Percentiles rank a stretch among this genome's conserved stretches.
Evolutionary conservation across 2,113 vertebrate genomes (phyloP).

Genomic region (zebrafish (Danio rerio)): DNA sequence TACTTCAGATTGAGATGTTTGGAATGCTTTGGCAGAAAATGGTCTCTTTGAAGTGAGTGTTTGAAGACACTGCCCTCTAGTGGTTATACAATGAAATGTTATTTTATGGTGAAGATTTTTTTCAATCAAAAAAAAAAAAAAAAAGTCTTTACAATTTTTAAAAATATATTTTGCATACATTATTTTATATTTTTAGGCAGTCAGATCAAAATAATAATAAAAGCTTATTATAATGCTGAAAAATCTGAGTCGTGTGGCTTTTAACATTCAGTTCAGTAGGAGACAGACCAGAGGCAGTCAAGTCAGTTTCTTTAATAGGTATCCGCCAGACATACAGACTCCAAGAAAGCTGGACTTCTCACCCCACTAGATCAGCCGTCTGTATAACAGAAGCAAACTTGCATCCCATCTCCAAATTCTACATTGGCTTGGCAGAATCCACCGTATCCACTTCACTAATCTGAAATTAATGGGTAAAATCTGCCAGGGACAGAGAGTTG

Average conservation of each 20-base stretch:
- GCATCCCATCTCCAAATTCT: conserved; percentile 34
- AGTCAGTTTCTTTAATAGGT: neutral
- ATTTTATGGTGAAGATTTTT: neutral
- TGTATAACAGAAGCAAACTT: neutral
- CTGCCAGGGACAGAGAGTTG: conserved; percentile 52
- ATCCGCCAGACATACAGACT: conserved; percentile 1
- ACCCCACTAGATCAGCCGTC: no score
- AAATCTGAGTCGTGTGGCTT: neutral
- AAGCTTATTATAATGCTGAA: neutral
- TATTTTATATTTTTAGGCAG: neutral
- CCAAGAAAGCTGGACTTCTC: conserved; percentile 5
- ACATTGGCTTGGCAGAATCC: conserved; percentile 35
- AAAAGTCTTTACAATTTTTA: no score
- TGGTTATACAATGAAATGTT: conserved; percentile 13
- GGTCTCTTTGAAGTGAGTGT: neutral
- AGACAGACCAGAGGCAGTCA: neutral
- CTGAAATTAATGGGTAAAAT: conserved; percentile 65
- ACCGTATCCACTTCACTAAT: conserved; percentile 56
- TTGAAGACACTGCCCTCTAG: conserved; percentile 51
- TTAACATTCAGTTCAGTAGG: neutral
- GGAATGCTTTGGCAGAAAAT: neutral
- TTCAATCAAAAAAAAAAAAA: neutral
- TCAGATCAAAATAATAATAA: neutral
- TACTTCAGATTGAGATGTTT: no score
- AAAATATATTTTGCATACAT: neutral